Percentiles rank a stretch among this genome's conserved stretches.
phyloP scores from a whole-genome alignment of 2,888 invertebrate species.

The Lasioglossum lativentre region DNA sequence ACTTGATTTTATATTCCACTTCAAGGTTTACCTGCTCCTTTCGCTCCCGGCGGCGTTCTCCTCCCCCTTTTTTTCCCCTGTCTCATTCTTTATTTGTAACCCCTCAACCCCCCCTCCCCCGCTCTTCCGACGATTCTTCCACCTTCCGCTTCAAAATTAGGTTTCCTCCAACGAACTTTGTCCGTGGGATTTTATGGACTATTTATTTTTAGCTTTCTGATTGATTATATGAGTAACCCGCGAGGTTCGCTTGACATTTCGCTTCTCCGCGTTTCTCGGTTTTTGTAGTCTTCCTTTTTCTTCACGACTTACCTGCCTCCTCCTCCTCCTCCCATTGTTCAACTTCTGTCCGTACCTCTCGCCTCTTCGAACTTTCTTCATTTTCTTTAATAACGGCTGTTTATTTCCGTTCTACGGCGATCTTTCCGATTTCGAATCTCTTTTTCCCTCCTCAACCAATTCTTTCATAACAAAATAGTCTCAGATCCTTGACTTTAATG shows the following conservation, averaged over 20 bases:
- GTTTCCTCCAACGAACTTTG: neutral
- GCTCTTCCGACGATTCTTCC: too few species aligned
- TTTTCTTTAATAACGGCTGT: neutral
- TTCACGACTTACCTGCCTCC: neutral
- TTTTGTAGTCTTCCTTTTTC: neutral
- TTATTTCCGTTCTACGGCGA: neutral
- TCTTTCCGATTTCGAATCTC: neutral
- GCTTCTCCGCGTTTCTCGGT: neutral
- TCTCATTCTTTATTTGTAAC: slow-evolving; percentile 9
- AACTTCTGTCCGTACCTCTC: neutral
- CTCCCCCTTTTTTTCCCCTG: neutral
- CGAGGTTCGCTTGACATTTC: neutral
- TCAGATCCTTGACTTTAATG: too few species aligned
- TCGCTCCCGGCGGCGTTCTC: neutral
- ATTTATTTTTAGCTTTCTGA: neutral
- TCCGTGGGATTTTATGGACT: neutral
- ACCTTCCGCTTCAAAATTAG: neutral
- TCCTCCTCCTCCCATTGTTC: neutral
- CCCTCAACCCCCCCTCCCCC: too few species aligned
- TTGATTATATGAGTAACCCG: neutral
- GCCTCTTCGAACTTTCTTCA: neutral
- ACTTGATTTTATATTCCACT: slow-evolving; percentile 19
- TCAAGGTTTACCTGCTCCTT: slow-evolving; percentile 10
- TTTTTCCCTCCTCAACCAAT: too few species aligned
- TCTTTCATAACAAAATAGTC: too few species aligned